These are phyloP conservation scores for Poecile montanus DNA, from an alignment of 2,797 vertebrate genomes.

Conservation along the genomic window DNA sequence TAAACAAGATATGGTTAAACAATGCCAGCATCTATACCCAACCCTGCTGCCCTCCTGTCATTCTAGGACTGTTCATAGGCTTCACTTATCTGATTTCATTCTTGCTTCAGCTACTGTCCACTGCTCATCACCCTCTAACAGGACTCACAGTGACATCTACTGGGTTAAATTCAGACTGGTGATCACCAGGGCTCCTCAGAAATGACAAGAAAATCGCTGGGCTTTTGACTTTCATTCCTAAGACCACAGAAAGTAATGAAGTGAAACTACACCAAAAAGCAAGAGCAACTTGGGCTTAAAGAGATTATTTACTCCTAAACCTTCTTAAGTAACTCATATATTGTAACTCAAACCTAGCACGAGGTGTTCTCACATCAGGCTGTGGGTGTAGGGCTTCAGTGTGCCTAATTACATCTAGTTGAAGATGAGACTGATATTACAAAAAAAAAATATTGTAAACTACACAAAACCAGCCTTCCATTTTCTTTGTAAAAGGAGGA, in stretches of 20 bases:
- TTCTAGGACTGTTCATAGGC: not conserved
- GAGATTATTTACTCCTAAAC: not conserved
- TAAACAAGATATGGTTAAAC: not conserved
- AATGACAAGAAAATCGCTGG: not conserved
- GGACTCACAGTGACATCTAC: constrained; percentile 75
- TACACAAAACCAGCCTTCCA: not conserved
- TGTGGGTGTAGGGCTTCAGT: not conserved
- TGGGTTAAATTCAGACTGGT: constrained; percentile 59
- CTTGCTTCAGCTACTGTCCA: constrained; percentile 22
- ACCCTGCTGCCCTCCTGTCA: not conserved
- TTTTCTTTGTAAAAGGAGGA: not conserved
- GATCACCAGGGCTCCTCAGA: not conserved
- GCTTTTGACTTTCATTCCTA: not conserved
- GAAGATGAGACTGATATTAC: not conserved
- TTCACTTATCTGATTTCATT: not conserved
- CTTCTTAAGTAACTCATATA: not conserved
- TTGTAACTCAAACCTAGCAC: not conserved
- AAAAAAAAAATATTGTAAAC: not conserved
- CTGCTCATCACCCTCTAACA: constrained; percentile 34
- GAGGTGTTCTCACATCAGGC: not conserved
- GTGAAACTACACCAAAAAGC: not conserved
- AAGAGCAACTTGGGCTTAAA: not conserved
- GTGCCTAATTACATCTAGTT: not conserved
- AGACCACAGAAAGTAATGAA: not conserved
- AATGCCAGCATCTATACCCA: not conserved